Evolutionary conservation across 2,888 invertebrate genomes (phyloP), one percentile per base, ranked within the genome.

Genomic region (Chromoteleia sp.): DNA sequence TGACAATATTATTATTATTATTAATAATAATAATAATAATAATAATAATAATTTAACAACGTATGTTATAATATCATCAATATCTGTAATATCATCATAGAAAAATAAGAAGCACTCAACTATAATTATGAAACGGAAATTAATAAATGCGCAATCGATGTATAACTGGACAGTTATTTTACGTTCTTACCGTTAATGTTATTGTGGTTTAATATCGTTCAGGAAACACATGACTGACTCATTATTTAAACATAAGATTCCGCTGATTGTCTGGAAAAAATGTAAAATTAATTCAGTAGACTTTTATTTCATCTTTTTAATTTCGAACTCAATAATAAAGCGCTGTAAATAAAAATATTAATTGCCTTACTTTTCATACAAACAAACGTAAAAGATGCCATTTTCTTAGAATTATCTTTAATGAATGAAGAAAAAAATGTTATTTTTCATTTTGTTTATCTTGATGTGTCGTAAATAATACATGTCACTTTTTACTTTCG

Each of bases 381-480:
- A 21, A 45, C n/a, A 6, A 19, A 1, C 7, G 5, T 19, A 19
- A 45, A 19, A 4, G 5, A 3, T 45, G 1, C 3, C 10, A 7
- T 21, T 1, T 45, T 19, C 19, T 45, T 7, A 19, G 19, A 45
- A 45, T 4, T 10, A 45, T 10, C 19, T 45, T 19, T n/a, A 10
- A 45, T 45, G 4, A 3, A 8, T 10, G 3, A 19, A 19, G 19
- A 19, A 17, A 45, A 19, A 45, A 0, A n/a, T 41, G 0, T 19
- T 45, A 45, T 45, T 45, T 45, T 19, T 45, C 45, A 45, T 45
- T 8, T 45, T 15, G 19, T 45, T 21, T 17, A 17, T 45, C 39
- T 14, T 45, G 19, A 45, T 45, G 45, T n/a, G 19, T 45, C 45
- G 19, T 45, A 45, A 45, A 45, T 45, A 19, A 45, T 19, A 19